Evolutionary conservation across 1,140 invertebrate genomes (phyloP).

Genomic region (Drosophila cardini): DNA sequence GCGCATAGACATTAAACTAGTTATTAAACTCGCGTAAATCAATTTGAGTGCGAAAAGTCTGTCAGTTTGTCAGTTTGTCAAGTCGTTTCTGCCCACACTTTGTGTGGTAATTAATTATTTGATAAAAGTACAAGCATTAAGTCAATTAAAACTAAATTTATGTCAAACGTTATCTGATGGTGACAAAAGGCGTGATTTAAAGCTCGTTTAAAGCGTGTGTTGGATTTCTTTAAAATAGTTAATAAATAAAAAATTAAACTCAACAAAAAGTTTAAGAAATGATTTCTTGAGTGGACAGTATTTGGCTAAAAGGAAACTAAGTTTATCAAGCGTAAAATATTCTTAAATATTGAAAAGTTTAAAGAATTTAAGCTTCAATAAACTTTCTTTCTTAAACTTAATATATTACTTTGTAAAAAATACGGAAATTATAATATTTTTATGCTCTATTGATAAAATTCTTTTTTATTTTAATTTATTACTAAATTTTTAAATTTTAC

Average conservation of each 20-base stretch:
- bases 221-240: conserved; percentile 9
- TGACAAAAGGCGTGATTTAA: conserved; percentile 79
- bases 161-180: conserved; percentile 72
- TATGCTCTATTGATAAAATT: too few relatives aligned
- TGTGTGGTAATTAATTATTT: conserved; percentile 74
- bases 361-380: too few relatives aligned
- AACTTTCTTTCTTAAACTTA: too few relatives aligned
- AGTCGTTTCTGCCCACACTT: conserved; percentile 35
- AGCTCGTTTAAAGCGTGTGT: conserved; percentile 12
- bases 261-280: not conserved
- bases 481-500: not conserved
- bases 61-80: conserved; percentile 21
- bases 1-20: conserved; percentile 21
- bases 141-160: conserved; percentile 79
- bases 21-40: conserved; percentile 52
- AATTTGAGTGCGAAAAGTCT: conserved; percentile 8
- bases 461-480: not conserved
- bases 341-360: not conserved
- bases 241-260: conserved; percentile 11
- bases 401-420: too few relatives aligned
- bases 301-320: too few relatives aligned
- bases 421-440: too few relatives aligned
- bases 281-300: conserved; percentile 16
- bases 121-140: conserved; percentile 79
- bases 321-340: too few relatives aligned